These are phyloP conservation scores for Leptopilina myrica DNA, from an alignment of 2,888 invertebrate species.

Conservation along the genomic window DNA sequence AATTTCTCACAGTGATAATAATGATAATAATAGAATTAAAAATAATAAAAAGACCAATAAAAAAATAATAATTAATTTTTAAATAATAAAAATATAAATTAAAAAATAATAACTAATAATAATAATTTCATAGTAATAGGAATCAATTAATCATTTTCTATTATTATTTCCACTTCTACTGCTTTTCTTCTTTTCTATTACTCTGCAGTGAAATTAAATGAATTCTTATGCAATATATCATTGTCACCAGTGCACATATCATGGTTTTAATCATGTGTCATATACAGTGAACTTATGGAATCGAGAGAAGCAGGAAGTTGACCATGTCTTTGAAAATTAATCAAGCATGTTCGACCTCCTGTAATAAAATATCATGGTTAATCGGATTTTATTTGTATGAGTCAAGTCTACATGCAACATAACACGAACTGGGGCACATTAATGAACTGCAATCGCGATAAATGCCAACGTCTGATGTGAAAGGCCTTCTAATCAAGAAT, in stretches of 20 bases:
- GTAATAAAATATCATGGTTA: constrained; percentile 29
- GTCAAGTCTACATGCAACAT: constrained; percentile 9
- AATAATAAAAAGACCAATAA: too few relatives aligned
- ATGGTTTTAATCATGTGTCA: background rate
- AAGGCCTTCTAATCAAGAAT: constrained; percentile 11
- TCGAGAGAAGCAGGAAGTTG: constrained; percentile 12
- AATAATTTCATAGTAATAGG: too few relatives aligned
- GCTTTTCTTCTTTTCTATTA: too few relatives aligned
- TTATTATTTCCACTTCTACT: too few relatives aligned
- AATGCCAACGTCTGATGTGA: constrained; percentile 18
- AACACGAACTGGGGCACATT: constrained; percentile 47
- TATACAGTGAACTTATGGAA: background rate
- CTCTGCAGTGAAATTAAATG: too few relatives aligned
- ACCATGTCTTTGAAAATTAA: constrained; percentile 22
- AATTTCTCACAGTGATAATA: too few relatives aligned
- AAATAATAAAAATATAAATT: too few relatives aligned
- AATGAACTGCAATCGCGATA: constrained; percentile 39
- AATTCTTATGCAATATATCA: too few relatives aligned
- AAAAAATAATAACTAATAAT: too few relatives aligned
- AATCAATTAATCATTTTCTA: too few relatives aligned
- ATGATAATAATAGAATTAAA: too few relatives aligned
- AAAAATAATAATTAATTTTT: too few relatives aligned
- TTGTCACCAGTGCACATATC: background rate
- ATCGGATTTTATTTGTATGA: constrained; percentile 22
- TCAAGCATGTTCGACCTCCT: constrained; percentile 20